phyloP scores from a whole-genome alignment of 1,140 invertebrate genomes.

The Phocides pigmalion region DNA sequence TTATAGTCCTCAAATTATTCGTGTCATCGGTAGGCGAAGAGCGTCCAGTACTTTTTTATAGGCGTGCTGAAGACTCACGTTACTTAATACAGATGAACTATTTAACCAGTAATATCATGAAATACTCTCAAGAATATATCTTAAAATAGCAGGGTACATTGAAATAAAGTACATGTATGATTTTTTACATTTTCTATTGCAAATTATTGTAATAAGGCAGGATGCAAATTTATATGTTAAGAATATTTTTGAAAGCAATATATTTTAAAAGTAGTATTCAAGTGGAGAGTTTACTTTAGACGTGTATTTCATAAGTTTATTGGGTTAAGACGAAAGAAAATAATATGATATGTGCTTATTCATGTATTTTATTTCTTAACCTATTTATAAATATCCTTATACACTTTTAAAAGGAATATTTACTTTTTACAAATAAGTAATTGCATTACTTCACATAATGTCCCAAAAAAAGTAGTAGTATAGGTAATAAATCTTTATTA shows the following conservation, averaged over 20 bases:
- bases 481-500: too few relatives aligned
- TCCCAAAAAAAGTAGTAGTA: too few relatives aligned
- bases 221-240: neutral
- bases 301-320: slow-evolving; percentile 36
- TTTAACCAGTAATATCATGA: too few relatives aligned
- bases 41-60: too few relatives aligned
- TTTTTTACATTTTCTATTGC: slow-evolving; percentile 9
- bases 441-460: too few relatives aligned
- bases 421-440: too few relatives aligned
- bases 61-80: too few relatives aligned
- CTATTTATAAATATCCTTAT: neutral
- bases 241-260: slow-evolving; percentile 49
- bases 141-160: slow-evolving; percentile 36
- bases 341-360: slow-evolving; percentile 54
- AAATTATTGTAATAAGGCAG: neutral
- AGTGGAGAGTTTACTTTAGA: slow-evolving; percentile 41
- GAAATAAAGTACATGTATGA: neutral
- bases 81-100: too few relatives aligned
- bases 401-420: too few relatives aligned
- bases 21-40: too few relatives aligned
- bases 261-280: slow-evolving; percentile 17
- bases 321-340: slow-evolving; percentile 50
- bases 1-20: too few relatives aligned
- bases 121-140: too few relatives aligned
- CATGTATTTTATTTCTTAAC: slow-evolving; percentile 51